Evolutionary conservation across 2,888 invertebrate genomes (phyloP).

Genomic region (Metalampra italica): DNA sequence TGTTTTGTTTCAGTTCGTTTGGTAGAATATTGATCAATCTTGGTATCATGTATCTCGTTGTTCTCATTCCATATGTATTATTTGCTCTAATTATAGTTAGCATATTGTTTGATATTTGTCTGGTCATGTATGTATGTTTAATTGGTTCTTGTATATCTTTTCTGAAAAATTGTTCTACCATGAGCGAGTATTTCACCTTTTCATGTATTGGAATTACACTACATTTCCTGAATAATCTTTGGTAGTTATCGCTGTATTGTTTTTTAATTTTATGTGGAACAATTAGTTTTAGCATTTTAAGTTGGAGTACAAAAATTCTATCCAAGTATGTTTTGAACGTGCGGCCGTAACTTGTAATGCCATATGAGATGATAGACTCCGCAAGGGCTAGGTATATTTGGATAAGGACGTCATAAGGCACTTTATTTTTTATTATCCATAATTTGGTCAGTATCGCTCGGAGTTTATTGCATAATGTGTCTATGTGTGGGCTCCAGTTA

Average conservation of each 20-base stretch:
- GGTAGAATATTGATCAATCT: background rate
- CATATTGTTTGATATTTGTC: background rate
- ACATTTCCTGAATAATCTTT: background rate
- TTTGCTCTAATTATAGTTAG: background rate
- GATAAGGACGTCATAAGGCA: background rate
- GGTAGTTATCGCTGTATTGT: background rate
- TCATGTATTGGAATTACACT: background rate
- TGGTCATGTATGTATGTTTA: too few species aligned
- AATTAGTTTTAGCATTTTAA: background rate
- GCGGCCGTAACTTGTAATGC: background rate
- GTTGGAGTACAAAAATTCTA: background rate
- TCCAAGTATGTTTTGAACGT: background rate
- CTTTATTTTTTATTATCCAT: background rate
- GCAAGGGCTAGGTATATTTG: background rate
- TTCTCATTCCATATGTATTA: background rate
- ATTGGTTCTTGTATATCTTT: background rate
- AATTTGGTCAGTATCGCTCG: conserved; percentile 3
- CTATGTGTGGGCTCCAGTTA: conserved; percentile 8
- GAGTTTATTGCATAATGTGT: conserved; percentile 6
- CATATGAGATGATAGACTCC: background rate
- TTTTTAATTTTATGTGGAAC: background rate
- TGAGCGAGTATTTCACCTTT: background rate
- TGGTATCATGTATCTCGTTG: background rate
- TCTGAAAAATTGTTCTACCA: background rate
- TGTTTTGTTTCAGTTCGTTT: background rate